Evolutionary conservation across 2,113 vertebrate species (phyloP), one percentile per base, ranked within the genome.

Genomic region (Cinclus mexicanus): DNA sequence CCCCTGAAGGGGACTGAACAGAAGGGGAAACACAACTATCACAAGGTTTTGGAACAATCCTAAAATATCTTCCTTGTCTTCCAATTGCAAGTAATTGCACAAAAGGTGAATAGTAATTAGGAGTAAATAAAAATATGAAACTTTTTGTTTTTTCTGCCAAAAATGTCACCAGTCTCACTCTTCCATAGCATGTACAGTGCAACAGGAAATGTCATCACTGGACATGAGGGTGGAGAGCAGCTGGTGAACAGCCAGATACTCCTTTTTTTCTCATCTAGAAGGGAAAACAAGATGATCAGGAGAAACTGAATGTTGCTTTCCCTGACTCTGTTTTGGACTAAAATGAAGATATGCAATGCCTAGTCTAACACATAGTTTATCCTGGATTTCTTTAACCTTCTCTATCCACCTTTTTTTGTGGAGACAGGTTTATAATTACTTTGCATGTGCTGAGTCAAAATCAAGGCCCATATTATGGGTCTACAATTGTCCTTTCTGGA

Each of bases 161-260:
- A 93, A 87, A 33, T 26, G 21, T 94, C 87, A 82, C 49, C 61
- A 84, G 50, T 46, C 57, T 95, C 41, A 69, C 18, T 42, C 81
- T 93, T 94, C 82, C 70, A 64, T 85, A 76, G 87, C 74, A 74
- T 89, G 92, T 89, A 93, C 71, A 95, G 78, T 95, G 70, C 83
- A 75, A 78, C 76, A 94, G 91, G 87, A 95, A 95, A 93, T 93
- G 72, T 61, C 52, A 53, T 91, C 95, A 95, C 20, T 91, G 89
- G 81, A 79, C 53, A 12, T 21, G 65, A 91, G 94, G 95, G 93
- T 95, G 96, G 91, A 97, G 93, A 55, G 78, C 57, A 74, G 89
- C 68, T 96, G 94, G 78, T 53, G 35, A 59, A 41, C 1, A 5
- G 84, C 89, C 89, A 95, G 81, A 69, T 28, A 15, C 7, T 91